Conservation (phyloP, 2,113 vertebrate genomes). For the Tor tambroides region DNA sequence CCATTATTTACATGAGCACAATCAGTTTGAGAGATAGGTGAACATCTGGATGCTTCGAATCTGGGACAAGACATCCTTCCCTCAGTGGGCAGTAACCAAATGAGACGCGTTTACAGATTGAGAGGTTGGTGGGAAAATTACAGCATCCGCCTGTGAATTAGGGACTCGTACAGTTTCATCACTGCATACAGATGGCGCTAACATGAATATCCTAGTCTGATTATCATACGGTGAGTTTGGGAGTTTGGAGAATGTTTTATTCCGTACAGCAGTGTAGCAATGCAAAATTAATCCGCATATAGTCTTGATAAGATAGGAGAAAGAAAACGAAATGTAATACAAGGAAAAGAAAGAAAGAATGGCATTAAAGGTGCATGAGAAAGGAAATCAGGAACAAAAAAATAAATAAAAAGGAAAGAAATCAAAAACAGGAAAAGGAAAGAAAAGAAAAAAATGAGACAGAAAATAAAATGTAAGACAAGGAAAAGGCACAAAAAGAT, state of each 20-base stretch:
- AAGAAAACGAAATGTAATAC: not conserved
- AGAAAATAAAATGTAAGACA: not conserved
- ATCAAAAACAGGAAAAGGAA: not conserved
- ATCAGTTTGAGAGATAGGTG: slow-evolving; percentile 24
- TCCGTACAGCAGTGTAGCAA: not conserved
- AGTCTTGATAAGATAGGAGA: not conserved
- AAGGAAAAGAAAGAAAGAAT: not conserved
- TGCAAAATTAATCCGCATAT: not conserved
- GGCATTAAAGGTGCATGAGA: not conserved
- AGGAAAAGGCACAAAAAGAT: no score
- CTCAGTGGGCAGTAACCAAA: slow-evolving; percentile 41
- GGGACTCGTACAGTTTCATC: slow-evolving; percentile 36
- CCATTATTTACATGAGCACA: not conserved
- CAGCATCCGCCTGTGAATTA: slow-evolving; percentile 28
- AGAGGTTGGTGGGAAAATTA: slow-evolving; percentile 52
- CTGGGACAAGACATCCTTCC: slow-evolving; percentile 28
- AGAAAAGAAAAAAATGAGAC: not conserved
- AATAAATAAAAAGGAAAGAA: not conserved
- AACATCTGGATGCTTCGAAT: slow-evolving; percentile 31
- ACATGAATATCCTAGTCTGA: slow-evolving; percentile 40
- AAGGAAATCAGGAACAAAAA: not conserved
- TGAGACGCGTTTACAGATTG: slow-evolving; percentile 38
- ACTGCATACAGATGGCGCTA: slow-evolving; percentile 41
- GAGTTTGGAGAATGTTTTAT: slow-evolving; percentile 18
- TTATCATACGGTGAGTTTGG: slow-evolving; percentile 42